phyloP scores from a whole-genome alignment of 2,888 invertebrate species.

The Lypha dubia region DNA sequence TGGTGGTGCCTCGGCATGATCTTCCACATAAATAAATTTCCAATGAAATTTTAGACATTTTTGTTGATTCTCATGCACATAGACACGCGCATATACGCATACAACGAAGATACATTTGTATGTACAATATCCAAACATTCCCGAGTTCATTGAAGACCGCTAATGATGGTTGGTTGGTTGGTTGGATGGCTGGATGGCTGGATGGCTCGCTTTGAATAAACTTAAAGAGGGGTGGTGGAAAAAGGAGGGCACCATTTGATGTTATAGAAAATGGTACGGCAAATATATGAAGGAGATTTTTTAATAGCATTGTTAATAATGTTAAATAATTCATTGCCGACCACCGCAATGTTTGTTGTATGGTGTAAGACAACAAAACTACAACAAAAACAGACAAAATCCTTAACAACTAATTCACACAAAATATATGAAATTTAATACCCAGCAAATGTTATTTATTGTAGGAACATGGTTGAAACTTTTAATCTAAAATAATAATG shows the following conservation, averaged over 20 bases:
- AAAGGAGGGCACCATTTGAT: constrained; percentile 43
- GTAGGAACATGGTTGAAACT: background rate
- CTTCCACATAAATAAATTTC: constrained; percentile 70
- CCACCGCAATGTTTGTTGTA: constrained; percentile 70
- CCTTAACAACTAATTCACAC: constrained; percentile 22
- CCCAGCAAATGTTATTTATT: constrained; percentile 31
- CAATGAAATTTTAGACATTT: constrained; percentile 70
- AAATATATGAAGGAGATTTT: constrained; percentile 58
- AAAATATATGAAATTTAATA: background rate
- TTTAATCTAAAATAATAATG: background rate
- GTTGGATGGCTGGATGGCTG: too few relatives aligned
- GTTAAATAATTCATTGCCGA: constrained; percentile 74
- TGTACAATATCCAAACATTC: constrained; percentile 1
- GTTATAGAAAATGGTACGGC: constrained; percentile 48
- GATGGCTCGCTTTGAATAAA: background rate
- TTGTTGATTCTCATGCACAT: constrained; percentile 45
- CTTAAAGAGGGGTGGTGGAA: constrained; percentile 35
- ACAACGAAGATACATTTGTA: background rate
- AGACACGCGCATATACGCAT: constrained; percentile 6
- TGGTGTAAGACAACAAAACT: constrained; percentile 49
- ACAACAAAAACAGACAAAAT: constrained; percentile 39
- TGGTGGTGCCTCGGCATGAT: constrained; percentile 68
- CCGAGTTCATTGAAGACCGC: constrained; percentile 61
- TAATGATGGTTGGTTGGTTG: constrained; percentile 53
- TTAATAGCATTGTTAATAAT: constrained; percentile 73